phyloP scores from a whole-genome alignment of 2,888 invertebrate species.

The Meteorus colon region DNA sequence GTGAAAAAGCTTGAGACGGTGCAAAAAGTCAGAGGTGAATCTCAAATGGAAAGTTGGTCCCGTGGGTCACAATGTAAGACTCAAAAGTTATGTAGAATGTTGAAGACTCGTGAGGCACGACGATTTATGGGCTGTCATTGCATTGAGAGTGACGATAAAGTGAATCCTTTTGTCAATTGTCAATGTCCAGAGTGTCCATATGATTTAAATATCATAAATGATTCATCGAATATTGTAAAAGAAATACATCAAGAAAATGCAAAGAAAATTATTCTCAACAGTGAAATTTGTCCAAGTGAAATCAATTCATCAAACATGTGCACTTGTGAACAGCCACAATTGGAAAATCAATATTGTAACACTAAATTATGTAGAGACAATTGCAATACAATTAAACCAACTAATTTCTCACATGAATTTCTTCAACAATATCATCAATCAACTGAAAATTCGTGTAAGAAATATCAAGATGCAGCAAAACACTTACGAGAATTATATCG shows the following conservation, averaged over 20 bases:
- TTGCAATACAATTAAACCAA: neutral
- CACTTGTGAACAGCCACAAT: slow-evolving; percentile 2
- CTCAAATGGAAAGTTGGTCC: slow-evolving; percentile 24
- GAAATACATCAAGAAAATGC: neutral
- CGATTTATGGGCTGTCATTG: slow-evolving; percentile 44
- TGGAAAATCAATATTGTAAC: neutral
- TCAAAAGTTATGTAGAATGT: slow-evolving; percentile 45
- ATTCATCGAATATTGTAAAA: neutral
- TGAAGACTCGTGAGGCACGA: slow-evolving; percentile 41
- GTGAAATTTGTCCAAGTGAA: slow-evolving; percentile 19
- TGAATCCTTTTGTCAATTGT: slow-evolving; percentile 40
- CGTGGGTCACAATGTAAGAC: slow-evolving; percentile 1
- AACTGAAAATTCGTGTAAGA: slow-evolving; percentile 47
- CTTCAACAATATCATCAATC: slow-evolving; percentile 48
- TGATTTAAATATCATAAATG: neutral
- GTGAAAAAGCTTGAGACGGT: slow-evolving; percentile 2
- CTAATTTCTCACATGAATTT: neutral
- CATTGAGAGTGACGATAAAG: slow-evolving; percentile 38
- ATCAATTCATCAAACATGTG: slow-evolving; percentile 5
- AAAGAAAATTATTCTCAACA: neutral
- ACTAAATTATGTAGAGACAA: neutral
- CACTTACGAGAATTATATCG: slow-evolving; percentile 46
- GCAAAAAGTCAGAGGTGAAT: slow-evolving; percentile 22
- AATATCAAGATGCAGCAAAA: slow-evolving; percentile 48
- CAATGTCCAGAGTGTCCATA: slow-evolving; percentile 47